Evolutionary conservation across 2,113 vertebrate species (phyloP).

Genomic region (Brachirus orientalis): DNA sequence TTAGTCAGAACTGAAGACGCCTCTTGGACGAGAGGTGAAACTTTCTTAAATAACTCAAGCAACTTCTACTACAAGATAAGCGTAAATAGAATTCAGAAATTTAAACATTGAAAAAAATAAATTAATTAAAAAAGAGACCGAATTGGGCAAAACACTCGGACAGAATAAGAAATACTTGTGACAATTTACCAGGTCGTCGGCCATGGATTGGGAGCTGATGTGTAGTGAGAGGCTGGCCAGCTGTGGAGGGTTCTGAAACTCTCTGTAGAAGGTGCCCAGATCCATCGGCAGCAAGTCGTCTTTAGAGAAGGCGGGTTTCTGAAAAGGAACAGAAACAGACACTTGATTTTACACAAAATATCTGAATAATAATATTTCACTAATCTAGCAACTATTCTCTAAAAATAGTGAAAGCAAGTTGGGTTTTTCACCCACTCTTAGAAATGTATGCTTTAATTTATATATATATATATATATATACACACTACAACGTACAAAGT

Average conservation of each 20-base stretch:
- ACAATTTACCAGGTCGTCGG: slow-evolving; percentile 91
- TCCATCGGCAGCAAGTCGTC: slow-evolving; percentile 98
- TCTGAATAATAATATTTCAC: too few species aligned
- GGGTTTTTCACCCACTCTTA: too few species aligned
- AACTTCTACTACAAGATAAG: neutral
- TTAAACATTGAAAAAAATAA: neutral
- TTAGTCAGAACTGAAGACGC: too few species aligned
- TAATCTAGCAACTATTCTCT: too few species aligned
- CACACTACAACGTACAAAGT: slow-evolving; percentile 87
- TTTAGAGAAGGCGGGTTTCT: slow-evolving; percentile 99
- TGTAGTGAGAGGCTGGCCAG: slow-evolving; percentile 95
- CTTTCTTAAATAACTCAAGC: neutral
- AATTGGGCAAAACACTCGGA: too few species aligned
- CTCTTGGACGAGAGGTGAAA: too few species aligned
- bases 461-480: too few species aligned
- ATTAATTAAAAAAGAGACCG: too few species aligned
- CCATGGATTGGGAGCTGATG: slow-evolving; percentile 97
- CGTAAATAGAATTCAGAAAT: neutral
- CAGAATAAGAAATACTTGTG: neutral
- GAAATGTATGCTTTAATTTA: too few species aligned
- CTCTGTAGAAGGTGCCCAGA: slow-evolving; percentile 96
- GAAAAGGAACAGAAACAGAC: neutral
- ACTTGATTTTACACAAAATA: neutral
- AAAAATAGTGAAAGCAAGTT: too few species aligned
- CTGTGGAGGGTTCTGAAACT: slow-evolving; percentile 98